Percentiles rank a stretch among this genome's conserved stretches.
Evolutionary conservation across 2,888 invertebrate genomes (phyloP).

Genomic region (Chouioia cunea): DNA sequence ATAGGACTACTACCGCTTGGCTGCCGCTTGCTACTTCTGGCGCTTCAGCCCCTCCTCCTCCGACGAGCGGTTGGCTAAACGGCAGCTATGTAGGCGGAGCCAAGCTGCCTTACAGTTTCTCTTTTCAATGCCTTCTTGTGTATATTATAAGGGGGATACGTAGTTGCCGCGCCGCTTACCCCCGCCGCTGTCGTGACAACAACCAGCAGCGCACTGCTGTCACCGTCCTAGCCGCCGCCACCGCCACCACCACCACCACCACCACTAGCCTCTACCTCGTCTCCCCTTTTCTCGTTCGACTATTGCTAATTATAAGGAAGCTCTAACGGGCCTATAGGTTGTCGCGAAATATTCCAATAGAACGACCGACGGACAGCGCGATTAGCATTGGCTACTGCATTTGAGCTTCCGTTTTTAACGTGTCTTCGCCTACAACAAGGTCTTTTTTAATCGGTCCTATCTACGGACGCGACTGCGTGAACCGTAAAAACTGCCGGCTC

Average conservation of each 20-base stretch:
- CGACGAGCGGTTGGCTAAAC: constrained; percentile 24
- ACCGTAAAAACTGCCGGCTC: no score
- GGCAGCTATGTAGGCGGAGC: constrained; percentile 34
- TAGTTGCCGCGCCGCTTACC: background rate
- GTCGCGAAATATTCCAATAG: background rate
- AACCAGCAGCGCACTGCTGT: constrained; percentile 32
- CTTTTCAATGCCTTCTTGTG: no score
- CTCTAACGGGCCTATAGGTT: background rate
- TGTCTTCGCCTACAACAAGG: no score
- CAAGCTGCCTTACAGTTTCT: background rate
- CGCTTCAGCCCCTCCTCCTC: constrained; percentile 31
- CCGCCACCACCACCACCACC: constrained; percentile 18
- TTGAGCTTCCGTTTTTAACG: no score
- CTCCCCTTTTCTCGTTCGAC: constrained; percentile 1
- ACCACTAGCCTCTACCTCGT: constrained; percentile 15
- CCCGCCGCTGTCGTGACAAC: background rate
- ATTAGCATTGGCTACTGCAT: no score
- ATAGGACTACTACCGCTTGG: no score
- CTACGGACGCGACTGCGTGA: no score
- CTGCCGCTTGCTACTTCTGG: constrained; percentile 4
- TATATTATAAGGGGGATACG: no score
- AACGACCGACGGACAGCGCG: constrained; percentile 1
- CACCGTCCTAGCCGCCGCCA: constrained; percentile 22
- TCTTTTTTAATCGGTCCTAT: no score
- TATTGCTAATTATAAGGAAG: background rate